Evolutionary conservation across 2,888 invertebrate species (phyloP), one percentile per base, ranked within the genome.

Genomic region (Yponomeuta evonymella): DNA sequence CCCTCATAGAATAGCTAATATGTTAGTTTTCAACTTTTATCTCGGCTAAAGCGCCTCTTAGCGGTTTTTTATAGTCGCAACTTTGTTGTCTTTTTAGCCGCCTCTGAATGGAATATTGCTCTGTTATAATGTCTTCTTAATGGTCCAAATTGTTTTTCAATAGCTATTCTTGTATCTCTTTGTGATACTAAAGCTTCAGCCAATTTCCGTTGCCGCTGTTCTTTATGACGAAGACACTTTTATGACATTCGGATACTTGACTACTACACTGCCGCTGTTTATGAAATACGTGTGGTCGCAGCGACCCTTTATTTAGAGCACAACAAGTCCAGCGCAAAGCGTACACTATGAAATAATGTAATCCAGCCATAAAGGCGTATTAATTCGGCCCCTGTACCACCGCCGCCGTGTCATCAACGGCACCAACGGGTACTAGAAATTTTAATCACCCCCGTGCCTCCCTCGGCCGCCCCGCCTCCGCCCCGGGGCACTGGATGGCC

Each of bases 281-380:
- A 64, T 64, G 15, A 64, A 64, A 30, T 23, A 29, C 23, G 64
- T 30, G 29, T 15, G 29, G 64, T n/a, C 64, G 2, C 29, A 64
- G 64, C 64, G 5, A 29, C 67, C 33, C 33, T 33, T n/a, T 67
- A 83, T 83, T 82, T 80, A 84, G 87, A 88, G 85, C 86, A 82
- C 82, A 81, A 79, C 81, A 81, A 79, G 79, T 79, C 78, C 76
- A 78, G 75, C 77, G 72, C 76, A 76, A 77, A 33, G 74, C 76
- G 73, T 74, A 77, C 81, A 85, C 82, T 83, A 81, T 83, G 83
- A 84, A 84, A 86, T 86, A 86, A 85, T 86, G 86, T 90, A 90
- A 90, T 89, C 89, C 85, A 86, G 87, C 86, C 89, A 87, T 90
- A 90, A 90, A 88, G 86, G 83, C 81, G 85, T 84, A 86, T 87